phyloP scores from a whole-genome alignment of 2,113 vertebrate species.

The Myiagra hebetior region DNA sequence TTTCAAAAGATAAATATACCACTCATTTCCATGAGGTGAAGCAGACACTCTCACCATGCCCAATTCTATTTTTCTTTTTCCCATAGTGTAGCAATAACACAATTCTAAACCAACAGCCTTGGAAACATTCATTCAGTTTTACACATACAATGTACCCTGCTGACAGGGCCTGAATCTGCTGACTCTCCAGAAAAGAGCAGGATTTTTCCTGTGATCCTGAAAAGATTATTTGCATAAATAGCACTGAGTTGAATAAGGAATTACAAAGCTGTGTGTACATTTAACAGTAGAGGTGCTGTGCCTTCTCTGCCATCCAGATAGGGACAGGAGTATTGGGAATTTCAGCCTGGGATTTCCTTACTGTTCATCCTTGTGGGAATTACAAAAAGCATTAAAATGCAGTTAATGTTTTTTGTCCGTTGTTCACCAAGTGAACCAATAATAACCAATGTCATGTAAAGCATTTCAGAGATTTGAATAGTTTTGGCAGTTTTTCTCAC shows the following conservation, averaged over 20 bases:
- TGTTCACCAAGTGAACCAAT: neutral
- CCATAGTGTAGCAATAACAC: neutral
- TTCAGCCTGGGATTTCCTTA: neutral
- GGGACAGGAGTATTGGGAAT: neutral
- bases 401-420: neutral
- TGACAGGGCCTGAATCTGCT: neutral
- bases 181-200: neutral
- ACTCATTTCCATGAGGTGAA: neutral
- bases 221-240: neutral
- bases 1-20: neutral
- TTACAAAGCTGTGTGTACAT: neutral
- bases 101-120: neutral
- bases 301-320: neutral
- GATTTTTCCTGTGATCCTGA: neutral
- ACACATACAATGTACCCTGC: accelerated
- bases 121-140: neutral
- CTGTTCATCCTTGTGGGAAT: neutral
- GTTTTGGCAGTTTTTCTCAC: neutral
- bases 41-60: neutral
- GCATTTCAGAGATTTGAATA: neutral
- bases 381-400: neutral
- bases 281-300: neutral
- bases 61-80: neutral
- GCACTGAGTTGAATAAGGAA: neutral
- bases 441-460: neutral